phyloP scores from a whole-genome alignment of 2,888 invertebrate species.

The Lamproptera curius region DNA sequence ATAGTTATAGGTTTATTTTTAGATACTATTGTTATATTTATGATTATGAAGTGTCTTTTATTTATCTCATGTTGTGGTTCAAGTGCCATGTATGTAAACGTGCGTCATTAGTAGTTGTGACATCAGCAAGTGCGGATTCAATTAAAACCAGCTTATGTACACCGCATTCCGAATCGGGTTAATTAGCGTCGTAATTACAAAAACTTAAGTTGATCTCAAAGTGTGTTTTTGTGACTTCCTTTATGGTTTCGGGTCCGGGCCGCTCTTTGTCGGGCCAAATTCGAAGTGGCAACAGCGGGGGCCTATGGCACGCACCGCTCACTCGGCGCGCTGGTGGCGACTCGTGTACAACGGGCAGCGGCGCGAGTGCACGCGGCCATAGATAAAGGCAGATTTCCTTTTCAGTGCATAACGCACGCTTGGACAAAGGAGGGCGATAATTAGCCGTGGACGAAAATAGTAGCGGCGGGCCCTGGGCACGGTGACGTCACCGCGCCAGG shows the following conservation, averaged over 20 bases:
- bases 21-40: background rate
- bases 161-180: background rate
- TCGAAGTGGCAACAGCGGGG: background rate
- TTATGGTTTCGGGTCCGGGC: background rate
- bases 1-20: background rate
- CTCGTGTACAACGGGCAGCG: constrained; percentile 1
- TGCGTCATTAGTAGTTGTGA: constrained; percentile 11
- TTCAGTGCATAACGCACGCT: constrained; percentile 49
- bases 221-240: background rate
- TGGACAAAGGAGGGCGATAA: constrained; percentile 74
- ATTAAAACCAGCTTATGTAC: background rate
- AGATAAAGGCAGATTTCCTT: constrained; percentile 54
- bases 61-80: background rate
- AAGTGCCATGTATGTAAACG: constrained; percentile 3
- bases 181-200: background rate
- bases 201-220: background rate
- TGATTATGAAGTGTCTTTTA: background rate
- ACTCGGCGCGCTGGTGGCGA: background rate
- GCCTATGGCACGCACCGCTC: background rate
- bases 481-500: constrained; percentile 74
- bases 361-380: constrained; percentile 27
- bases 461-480: constrained; percentile 75
- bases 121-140: constrained; percentile 7
- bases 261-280: background rate
- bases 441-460: constrained; percentile 75